Base-by-base conservation (phyloP, 2,888 invertebrate species). In the Anarsia innoxiella region DNA sequence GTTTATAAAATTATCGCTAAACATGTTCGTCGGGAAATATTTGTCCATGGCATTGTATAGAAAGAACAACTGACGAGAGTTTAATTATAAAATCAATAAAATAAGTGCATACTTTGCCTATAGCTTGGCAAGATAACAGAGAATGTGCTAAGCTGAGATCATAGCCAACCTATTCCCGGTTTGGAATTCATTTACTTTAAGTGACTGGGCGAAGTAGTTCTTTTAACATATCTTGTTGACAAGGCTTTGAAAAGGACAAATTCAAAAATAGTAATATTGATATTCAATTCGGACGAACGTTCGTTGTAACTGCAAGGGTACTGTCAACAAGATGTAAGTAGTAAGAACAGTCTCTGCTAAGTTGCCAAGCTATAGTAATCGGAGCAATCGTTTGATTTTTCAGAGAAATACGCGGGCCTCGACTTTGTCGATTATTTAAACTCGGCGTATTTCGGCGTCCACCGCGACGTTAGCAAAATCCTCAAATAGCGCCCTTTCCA, bases 41-140 rank as follows among this genome's bases (percentile, higher is more conserved):
- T 37, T 40, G 28, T 44, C 48, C 54, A 50, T 39, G 44, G 46
- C 57, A 49, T 46, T 46, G 38, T 14, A 45, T 48, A 48, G 56
- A 47, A 57, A 59, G 58, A 59, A 58, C 59, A 58, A 57, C 54
- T 43, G 36, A 33, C 5, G 13, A 26, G 31, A 33, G 26, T 26
- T 25, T 14, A 32, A 23, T 12, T 33, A 33, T 33, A 13, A 26
- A 26, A 33, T 32, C 32, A 25, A 33, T 15, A 13, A 23, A 25
- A n/a, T n/a, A n/a, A n/a, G n/a, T n/a, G 33, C 33, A 33, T 33
- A 23, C n/a, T n/a, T n/a, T 23, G 33, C 14, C 33, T 15, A 33
- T 26, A 33, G 33, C 33, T 33, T 33, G 33, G 33, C 33, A 14
- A 26, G 10, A 26, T 11, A 13, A 15, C 33, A 33, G 33, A 26